These are phyloP conservation scores for Malaclemys terrapin DNA, from an alignment of 2,113 vertebrate species.

Conservation along the genomic window DNA sequence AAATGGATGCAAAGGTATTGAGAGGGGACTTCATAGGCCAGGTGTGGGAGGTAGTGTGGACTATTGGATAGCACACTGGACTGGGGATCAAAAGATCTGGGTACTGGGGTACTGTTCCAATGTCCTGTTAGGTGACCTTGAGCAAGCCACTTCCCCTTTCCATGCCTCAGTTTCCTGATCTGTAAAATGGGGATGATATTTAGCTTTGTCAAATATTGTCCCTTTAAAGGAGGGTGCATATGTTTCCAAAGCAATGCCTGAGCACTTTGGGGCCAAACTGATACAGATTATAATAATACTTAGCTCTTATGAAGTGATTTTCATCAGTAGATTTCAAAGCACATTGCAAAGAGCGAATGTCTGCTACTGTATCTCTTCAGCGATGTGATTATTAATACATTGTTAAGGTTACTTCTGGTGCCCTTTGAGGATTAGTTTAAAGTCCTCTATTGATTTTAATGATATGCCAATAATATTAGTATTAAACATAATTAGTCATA, in stretches of 20 bases:
- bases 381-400: background rate
- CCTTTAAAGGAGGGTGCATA: background rate
- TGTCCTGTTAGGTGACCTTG: background rate
- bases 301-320: background rate
- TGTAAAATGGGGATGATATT: constrained; percentile 25
- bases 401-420: constrained; percentile 20
- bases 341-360: constrained; percentile 64
- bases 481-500: constrained; percentile 61
- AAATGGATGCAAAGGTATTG: background rate
- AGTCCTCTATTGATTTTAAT: constrained; percentile 69
- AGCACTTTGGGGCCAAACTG: background rate
- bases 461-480: constrained; percentile 63
- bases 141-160: background rate
- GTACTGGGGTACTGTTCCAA: background rate
- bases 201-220: constrained; percentile 43
- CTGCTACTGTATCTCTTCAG: constrained; percentile 50
- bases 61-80: background rate
- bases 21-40: background rate
- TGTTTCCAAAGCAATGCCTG: background rate
- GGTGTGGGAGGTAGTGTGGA: background rate
- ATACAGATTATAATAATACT: background rate
- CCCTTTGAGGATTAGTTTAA: constrained; percentile 63
- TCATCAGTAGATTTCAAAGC: background rate
- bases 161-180: background rate
- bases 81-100: background rate